Conservation (phyloP, 2,888 invertebrate genomes). For the Vannuccia rotundouncinata region DNA sequence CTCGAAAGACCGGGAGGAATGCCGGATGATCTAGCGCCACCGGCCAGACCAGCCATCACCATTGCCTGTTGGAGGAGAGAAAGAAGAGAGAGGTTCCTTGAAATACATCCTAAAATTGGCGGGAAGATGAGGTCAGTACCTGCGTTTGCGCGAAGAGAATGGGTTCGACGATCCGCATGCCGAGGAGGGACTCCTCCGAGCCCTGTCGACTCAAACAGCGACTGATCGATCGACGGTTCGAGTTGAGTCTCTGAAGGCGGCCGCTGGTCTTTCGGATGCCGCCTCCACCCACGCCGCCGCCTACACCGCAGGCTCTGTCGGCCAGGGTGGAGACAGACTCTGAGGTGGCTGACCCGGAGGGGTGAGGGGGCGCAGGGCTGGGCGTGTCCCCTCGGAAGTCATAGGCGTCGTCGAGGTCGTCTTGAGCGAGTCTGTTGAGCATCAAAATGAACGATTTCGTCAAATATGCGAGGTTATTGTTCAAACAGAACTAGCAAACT, state of each 20-base stretch:
- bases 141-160: constrained; percentile 35
- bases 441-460: neutral
- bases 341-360: neutral
- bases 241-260: neutral
- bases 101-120: too few species aligned
- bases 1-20: neutral
- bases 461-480: too few species aligned
- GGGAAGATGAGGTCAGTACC: too few species aligned
- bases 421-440: neutral
- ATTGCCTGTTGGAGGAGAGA: neutral
- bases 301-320: too few species aligned
- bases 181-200: constrained; percentile 29
- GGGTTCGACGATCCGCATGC: constrained; percentile 30
- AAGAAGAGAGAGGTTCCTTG: too few species aligned
- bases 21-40: neutral
- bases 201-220: constrained; percentile 32
- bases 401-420: neutral
- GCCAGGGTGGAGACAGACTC: neutral
- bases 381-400: constrained; percentile 32
- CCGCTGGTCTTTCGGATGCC: neutral
- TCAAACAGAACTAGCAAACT: too few species aligned
- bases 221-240: neutral
- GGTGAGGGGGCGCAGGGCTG: constrained; percentile 33
- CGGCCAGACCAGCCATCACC: neutral
- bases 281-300: neutral